A percentile compares a stretch with the other conserved stretches of the same genome.
Evolutionary conservation across 2,797 vertebrate species (phyloP).

Genomic region (Lithobates pipiens): DNA sequence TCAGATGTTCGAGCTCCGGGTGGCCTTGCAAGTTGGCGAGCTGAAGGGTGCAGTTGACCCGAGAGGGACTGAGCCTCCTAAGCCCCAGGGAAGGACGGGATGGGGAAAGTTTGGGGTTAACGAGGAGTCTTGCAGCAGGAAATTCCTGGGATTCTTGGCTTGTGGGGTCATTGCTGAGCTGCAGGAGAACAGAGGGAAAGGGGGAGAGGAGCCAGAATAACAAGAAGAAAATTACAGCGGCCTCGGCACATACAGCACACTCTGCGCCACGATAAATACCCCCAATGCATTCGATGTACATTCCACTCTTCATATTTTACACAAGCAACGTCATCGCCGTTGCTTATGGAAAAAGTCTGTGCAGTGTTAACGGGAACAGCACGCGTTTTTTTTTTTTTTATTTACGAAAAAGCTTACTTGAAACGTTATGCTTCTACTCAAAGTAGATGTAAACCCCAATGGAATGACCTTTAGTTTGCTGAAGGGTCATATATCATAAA

Average conservation of each 20-base stretch:
- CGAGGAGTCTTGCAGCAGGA: constrained; percentile 72
- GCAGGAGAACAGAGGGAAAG: constrained; percentile 65
- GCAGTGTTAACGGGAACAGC: neutral
- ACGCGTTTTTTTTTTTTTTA: no score
- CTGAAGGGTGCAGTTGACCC: constrained; percentile 26
- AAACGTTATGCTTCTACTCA: no score
- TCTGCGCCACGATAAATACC: neutral
- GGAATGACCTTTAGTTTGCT: no score
- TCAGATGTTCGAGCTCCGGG: neutral
- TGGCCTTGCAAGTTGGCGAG: neutral
- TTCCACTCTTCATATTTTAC: constrained; percentile 1
- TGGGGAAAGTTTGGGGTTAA: constrained; percentile 58
- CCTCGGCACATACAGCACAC: neutral
- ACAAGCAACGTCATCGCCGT: neutral
- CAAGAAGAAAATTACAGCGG: no score
- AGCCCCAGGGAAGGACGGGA: constrained; percentile 16
- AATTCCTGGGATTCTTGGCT: constrained; percentile 81
- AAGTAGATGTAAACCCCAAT: no score
- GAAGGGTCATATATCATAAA: no score
- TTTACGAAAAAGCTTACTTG: no score
- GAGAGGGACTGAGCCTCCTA: constrained; percentile 9
- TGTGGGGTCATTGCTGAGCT: constrained; percentile 76
- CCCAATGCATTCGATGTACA: neutral
- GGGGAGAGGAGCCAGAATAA: constrained; percentile 3
- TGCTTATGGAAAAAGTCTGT: constrained; percentile 14